phyloP scores from a whole-genome alignment of 2,888 invertebrate species.

The Chrysina gloriosa region DNA sequence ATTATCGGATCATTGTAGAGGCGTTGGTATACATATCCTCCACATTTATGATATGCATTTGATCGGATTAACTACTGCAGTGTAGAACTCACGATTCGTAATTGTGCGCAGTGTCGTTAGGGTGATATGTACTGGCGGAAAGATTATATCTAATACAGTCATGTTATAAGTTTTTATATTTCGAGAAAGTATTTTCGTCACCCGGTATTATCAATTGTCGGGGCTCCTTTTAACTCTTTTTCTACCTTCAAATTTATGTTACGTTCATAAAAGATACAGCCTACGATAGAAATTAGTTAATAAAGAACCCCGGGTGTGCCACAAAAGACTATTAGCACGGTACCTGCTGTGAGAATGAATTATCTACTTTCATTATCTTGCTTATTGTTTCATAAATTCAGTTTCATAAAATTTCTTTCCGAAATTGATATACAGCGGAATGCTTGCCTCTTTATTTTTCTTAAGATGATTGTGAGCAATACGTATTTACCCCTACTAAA shows the following conservation, averaged over 20 bases:
- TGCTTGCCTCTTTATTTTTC: no score
- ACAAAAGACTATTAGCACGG: conserved; percentile 17
- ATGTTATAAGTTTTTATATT: conserved; percentile 14
- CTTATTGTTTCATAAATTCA: conserved; percentile 7
- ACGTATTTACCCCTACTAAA: no score
- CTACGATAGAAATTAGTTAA: neutral
- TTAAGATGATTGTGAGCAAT: no score
- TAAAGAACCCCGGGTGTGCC: conserved; percentile 17
- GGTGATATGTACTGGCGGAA: neutral
- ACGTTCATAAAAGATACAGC: neutral
- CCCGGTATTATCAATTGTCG: conserved; percentile 1
- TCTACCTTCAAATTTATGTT: conserved; percentile 1
- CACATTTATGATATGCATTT: neutral
- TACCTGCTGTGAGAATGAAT: conserved; percentile 24
- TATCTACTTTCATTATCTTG: conserved; percentile 21
- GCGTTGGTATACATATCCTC: neutral
- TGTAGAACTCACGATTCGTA: neutral
- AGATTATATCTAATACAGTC: neutral
- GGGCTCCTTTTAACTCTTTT: neutral
- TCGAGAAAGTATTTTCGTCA: neutral
- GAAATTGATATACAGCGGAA: neutral
- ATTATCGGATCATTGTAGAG: conserved; percentile 27
- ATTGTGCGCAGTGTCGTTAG: conserved; percentile 2
- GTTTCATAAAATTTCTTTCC: neutral
- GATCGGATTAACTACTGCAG: neutral